Evolutionary conservation across 2,888 invertebrate species (phyloP).

Genomic region (Trichopria drosophilae): DNA sequence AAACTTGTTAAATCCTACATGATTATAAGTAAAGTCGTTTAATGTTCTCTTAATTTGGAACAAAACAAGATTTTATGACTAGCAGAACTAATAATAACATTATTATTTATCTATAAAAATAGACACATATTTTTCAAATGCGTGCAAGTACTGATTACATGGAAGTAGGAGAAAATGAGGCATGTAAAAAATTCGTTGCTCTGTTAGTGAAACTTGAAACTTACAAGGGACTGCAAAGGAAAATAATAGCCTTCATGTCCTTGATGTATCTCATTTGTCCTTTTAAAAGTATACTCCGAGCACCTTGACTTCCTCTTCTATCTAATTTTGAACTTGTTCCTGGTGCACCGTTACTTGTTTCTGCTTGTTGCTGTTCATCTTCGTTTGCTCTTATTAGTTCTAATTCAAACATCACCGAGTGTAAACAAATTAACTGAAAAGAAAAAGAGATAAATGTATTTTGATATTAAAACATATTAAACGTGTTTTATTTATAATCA

Average conservation of each 20-base stretch:
- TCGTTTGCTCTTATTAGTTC: slow-evolving; percentile 70
- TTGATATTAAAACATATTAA: slow-evolving; percentile 1
- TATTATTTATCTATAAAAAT: too few species aligned
- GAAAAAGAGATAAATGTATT: slow-evolving; percentile 8
- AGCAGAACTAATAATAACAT: too few species aligned
- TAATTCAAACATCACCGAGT: slow-evolving; percentile 82
- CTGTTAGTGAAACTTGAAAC: slow-evolving; percentile 48
- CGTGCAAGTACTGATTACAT: too few species aligned
- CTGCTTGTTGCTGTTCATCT: too few species aligned
- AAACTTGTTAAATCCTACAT: too few species aligned
- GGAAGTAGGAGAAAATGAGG: not conserved
- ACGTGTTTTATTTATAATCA: not conserved
- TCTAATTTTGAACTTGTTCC: slow-evolving; percentile 54
- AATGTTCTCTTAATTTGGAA: slow-evolving; percentile 3
- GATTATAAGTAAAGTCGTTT: not conserved
- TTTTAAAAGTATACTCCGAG: slow-evolving; percentile 74
- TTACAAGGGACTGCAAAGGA: slow-evolving; percentile 86
- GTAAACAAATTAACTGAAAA: slow-evolving; percentile 73
- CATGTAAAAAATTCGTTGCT: not conserved
- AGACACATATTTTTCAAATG: too few species aligned
- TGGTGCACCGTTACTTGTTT: slow-evolving; percentile 31
- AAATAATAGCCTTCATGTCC: slow-evolving; percentile 80
- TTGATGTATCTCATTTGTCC: slow-evolving; percentile 84
- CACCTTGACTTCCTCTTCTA: slow-evolving; percentile 68
- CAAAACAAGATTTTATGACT: too few species aligned